Base-by-base conservation (phyloP, 2,888 invertebrate species). In the Tanytarsus gracilentus region DNA sequence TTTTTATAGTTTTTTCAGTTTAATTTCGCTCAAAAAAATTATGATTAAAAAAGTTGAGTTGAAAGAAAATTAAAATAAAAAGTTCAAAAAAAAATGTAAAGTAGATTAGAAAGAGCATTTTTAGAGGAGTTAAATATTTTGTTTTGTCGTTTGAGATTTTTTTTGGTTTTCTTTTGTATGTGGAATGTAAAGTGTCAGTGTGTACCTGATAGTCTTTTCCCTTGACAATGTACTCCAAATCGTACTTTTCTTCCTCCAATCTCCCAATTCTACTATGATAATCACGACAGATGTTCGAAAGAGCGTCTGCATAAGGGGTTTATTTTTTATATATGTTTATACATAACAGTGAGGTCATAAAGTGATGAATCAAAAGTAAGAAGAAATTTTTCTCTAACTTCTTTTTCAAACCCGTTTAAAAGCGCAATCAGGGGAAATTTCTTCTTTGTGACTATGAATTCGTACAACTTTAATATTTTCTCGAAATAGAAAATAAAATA, bases 201-300 rank as follows among this genome's bases (percentile, higher is more conserved):
- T 75, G 83, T 88, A 97, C 96, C 93, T 97, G 94, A 78, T 85
- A 86, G 78, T 98, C 98, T 88, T 98, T 98, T 83, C 89, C 88
- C 80, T 91, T 90, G 78, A 97, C 95, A 80, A 90, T 81, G 82
- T 89, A 88, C 83, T 99, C 98, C 84, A 97, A 84, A 84, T 99
- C 99, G 81, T 89, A 98, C 81, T 97, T 98, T 76, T 86, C 81
- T 72, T 89, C 88, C 83, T 97, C 96, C 81, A 97, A 84, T 69
- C 79, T 77, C 76, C 74, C 77, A 81, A 96, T 89, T 82, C 90
- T 87, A 72, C 83, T 82, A 80, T 96, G 85, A 81, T 94, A 89
- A 71, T 85, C 84, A 80, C 84, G 86, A 79, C 82, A 78, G 78
- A 84, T 79, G 75, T 80, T 80, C 80, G 78, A 84, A 78, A 88